A percentile compares a stretch with the other conserved stretches of the same genome.
phyloP scores from a whole-genome alignment of 1,140 invertebrate species.

The Drosophila takahashii region DNA sequence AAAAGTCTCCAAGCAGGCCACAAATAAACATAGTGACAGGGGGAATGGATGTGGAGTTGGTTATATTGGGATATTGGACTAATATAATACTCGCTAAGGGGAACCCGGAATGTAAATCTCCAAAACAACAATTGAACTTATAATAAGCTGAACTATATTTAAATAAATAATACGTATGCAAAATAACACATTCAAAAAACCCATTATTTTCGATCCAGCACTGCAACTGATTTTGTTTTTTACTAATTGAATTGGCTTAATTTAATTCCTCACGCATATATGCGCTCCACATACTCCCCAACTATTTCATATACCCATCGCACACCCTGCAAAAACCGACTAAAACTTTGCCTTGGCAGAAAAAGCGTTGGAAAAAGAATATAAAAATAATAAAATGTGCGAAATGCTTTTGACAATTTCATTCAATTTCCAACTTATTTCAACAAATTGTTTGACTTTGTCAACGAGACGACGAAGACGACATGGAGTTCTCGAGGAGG shows the following conservation, averaged over 20 bases:
- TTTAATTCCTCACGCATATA: neutral
- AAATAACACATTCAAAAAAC: neutral
- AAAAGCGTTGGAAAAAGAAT: constrained; percentile 24
- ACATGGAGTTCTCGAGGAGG: constrained; percentile 27
- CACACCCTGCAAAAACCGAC: constrained; percentile 30
- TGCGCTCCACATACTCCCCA: no score
- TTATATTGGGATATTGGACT: constrained; percentile 9
- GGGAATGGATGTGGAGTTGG: neutral
- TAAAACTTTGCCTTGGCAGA: constrained; percentile 40
- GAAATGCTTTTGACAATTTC: constrained; percentile 83
- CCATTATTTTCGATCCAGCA: neutral
- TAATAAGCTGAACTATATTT: neutral
- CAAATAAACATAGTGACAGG: constrained; percentile 41
- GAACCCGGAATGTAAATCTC: neutral
- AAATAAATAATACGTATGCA: neutral
- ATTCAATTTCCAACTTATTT: constrained; percentile 83
- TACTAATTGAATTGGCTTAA: neutral
- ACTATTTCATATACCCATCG: constrained; percentile 4
- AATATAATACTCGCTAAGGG: neutral
- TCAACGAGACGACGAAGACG: constrained; percentile 49
- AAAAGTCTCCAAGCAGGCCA: constrained; percentile 36
- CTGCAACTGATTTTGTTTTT: neutral
- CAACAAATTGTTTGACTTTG: constrained; percentile 81
- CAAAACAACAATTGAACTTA: neutral
- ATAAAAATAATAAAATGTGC: constrained; percentile 73